These are phyloP conservation scores for Gorilla gorilla DNA, from an alignment of 2,113 vertebrate species.

Conservation along the genomic window DNA sequence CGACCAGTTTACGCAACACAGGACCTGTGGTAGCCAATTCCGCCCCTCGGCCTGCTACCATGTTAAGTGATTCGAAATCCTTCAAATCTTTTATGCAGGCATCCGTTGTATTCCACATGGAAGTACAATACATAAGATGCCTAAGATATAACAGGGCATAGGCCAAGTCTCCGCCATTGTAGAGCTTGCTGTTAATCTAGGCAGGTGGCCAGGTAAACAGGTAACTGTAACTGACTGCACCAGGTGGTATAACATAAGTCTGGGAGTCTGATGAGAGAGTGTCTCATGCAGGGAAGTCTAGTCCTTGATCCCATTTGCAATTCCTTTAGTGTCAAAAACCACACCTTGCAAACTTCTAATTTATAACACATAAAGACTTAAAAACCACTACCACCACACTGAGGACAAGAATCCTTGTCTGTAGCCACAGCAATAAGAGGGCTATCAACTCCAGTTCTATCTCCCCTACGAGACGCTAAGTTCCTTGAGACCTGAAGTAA, in stretches of 20 bases:
- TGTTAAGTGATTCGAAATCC: background rate
- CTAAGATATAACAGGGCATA: background rate
- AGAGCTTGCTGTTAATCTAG: background rate
- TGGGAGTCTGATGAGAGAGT: background rate
- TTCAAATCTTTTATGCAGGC: background rate
- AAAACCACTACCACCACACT: background rate
- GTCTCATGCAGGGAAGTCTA: background rate
- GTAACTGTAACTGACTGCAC: background rate
- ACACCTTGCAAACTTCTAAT: background rate
- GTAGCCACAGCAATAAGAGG: background rate
- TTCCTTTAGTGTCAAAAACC: background rate
- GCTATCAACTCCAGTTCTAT: background rate
- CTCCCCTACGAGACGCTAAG: background rate
- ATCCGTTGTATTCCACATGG: background rate
- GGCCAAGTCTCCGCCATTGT: background rate
- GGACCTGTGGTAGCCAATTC: background rate
- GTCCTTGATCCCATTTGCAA: background rate
- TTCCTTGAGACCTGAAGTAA: background rate
- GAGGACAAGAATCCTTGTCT: background rate
- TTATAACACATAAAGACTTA: background rate
- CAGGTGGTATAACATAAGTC: background rate
- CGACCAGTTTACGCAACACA: accelerated
- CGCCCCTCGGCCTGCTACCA: background rate
- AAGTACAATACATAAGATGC: background rate
- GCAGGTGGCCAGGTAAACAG: background rate